Conservation (phyloP, 1,140 invertebrate genomes). For the Cyclina sinensis region DNA sequence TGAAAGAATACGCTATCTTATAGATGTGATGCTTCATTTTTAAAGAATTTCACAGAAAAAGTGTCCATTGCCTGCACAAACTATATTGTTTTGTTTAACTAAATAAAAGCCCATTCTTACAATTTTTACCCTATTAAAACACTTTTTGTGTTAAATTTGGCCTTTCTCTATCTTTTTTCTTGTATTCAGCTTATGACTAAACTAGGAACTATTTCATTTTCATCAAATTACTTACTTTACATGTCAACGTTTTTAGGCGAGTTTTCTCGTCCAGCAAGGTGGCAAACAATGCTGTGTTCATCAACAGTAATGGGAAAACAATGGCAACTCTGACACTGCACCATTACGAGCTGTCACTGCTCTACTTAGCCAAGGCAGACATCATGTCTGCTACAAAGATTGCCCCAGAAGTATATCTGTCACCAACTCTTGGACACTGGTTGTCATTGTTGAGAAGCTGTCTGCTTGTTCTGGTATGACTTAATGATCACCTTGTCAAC, state of each 20-base stretch:
- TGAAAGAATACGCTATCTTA: background rate
- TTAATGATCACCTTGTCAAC: background rate
- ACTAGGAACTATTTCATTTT: conserved; percentile 38
- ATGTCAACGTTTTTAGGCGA: conserved; percentile 34
- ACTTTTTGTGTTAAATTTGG: conserved; percentile 41
- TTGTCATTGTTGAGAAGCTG: conserved; percentile 16
- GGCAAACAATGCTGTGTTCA: conserved; percentile 26
- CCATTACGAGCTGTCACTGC: conserved; percentile 36
- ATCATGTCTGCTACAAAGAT: conserved; percentile 31
- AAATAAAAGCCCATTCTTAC: conserved; percentile 35
- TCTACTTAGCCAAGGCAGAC: conserved; percentile 38
- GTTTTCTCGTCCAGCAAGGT: background rate
- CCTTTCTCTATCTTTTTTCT: background rate
- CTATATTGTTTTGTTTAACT: background rate
- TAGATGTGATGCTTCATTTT: background rate
- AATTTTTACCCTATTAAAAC: conserved; percentile 32
- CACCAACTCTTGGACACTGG: conserved; percentile 27
- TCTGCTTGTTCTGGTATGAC: background rate
- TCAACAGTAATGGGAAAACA: conserved; percentile 20
- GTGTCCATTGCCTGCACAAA: background rate
- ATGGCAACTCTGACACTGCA: conserved; percentile 10
- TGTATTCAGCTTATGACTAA: conserved; percentile 17
- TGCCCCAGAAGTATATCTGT: conserved; percentile 28
- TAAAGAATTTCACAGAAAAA: conserved; percentile 26
- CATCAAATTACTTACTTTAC: conserved; percentile 40